Evolutionary conservation across 2,888 invertebrate genomes (phyloP), one percentile per base, ranked within the genome.

Genomic region (Lepidonotus clava): DNA sequence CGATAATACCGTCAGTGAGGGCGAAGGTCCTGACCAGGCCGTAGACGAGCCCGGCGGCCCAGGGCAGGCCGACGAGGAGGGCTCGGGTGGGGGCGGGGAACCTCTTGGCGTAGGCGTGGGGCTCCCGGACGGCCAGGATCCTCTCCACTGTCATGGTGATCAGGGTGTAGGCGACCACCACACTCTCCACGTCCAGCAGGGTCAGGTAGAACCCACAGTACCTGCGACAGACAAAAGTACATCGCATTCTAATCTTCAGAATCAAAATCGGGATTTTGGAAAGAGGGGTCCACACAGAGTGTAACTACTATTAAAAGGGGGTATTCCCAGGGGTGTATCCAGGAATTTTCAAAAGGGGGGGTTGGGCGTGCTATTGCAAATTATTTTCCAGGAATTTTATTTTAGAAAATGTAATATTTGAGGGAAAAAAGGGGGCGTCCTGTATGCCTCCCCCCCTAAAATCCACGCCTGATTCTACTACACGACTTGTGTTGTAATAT

Each of bases 201-300:
- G 80, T 80, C 24, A 80, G 80, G 51, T 80, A 80, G 34, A 80
- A 80, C 0, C 46, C 80, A 46, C 80, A 80, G 80, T 46, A 80
- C 5, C 46, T 51, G 38, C n/a, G 2, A 24, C 14, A 66, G 56
- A 56, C 46, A 46, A 11, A 46, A 11, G 46, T 46, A 46, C 18
- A 46, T 46, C 6, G n/a, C n/a, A n/a, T n/a, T n/a, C n/a, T n/a
- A 11, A 46, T 46, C 8, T 56, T 56, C 5, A n/a, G 56, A 56
- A 56, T 14, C 14, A 61, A 11, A n/a, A 24, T 5, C 14, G 61
- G 5, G 24, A 14, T 24, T 61, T n/a, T 61, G 61, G 61, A 24
- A 61, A 24, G n/a, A n/a, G 6, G 61, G 11, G 46, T 11, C 46
- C 18, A 46, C n/a, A n/a, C n/a, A n/a, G n/a, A n/a, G n/a, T n/a